phyloP scores from a whole-genome alignment of 2,888 invertebrate genomes.

The Scelioninae gen. 2 region DNA sequence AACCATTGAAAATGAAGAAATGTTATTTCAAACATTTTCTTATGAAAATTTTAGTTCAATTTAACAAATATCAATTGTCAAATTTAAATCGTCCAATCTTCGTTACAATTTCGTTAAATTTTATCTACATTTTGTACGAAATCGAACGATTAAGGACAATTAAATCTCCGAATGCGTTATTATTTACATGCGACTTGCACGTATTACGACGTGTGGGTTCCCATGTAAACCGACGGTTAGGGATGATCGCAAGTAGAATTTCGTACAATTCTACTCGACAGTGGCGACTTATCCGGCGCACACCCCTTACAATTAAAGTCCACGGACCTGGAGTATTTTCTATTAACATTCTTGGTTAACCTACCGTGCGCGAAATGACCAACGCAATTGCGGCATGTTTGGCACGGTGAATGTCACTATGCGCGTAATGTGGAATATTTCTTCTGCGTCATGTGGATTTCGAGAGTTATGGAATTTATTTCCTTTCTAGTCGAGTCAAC shows the following conservation, averaged over 20 bases:
- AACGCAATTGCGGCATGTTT: slow-evolving; percentile 67
- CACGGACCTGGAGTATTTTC: slow-evolving; percentile 71
- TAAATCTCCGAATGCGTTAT: slow-evolving; percentile 26
- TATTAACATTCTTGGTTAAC: slow-evolving; percentile 74
- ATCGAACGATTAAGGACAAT: slow-evolving; percentile 27
- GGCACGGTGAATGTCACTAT: slow-evolving; percentile 47
- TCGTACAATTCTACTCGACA: slow-evolving; percentile 53
- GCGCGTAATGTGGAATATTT: slow-evolving; percentile 46
- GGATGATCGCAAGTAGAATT: slow-evolving; percentile 49
- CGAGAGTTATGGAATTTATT: slow-evolving; percentile 40
- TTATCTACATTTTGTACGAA: slow-evolving; percentile 4
- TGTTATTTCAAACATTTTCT: no score
- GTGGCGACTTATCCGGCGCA: slow-evolving; percentile 53
- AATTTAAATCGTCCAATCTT: no score
- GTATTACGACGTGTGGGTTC: no score
- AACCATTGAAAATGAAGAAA: no score
- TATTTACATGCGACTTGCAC: slow-evolving; percentile 32
- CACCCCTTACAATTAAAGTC: slow-evolving; percentile 71
- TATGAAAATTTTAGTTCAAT: no score
- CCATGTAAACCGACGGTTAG: no score
- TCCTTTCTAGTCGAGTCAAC: slow-evolving; percentile 10
- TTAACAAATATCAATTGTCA: no score
- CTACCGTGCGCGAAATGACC: slow-evolving; percentile 71
- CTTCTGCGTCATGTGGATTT: slow-evolving; percentile 41
- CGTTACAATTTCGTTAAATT: no score